Evolutionary conservation across 2,797 vertebrate species (phyloP).

Genomic region (Leptodactylus fallax): DNA sequence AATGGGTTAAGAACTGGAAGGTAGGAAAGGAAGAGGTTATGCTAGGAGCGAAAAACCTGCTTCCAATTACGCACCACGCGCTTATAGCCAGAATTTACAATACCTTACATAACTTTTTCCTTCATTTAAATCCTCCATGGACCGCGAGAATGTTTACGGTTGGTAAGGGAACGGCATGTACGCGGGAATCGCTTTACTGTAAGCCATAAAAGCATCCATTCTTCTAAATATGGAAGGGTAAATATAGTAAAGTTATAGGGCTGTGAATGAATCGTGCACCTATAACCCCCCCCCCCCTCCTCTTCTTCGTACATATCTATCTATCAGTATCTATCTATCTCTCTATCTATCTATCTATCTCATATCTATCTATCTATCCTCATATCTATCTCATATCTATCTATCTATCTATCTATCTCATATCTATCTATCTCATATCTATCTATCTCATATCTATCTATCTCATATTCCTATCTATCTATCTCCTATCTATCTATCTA

Average conservation of each 20-base stretch:
- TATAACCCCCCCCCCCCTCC: too few species aligned
- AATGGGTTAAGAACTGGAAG: slow-evolving; percentile 48
- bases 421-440: too few species aligned
- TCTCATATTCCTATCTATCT: slow-evolving; percentile 16
- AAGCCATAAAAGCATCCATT: not conserved
- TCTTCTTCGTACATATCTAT: too few species aligned
- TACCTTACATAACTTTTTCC: slow-evolving; percentile 62
- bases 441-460: not conserved
- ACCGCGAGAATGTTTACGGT: slow-evolving; percentile 45
- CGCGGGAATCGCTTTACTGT: not conserved
- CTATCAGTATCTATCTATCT: too few species aligned
- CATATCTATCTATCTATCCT: slow-evolving; percentile 1
- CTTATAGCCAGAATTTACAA: slow-evolving; percentile 60
- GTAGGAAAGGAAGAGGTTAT: slow-evolving; percentile 41
- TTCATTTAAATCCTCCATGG: slow-evolving; percentile 59
- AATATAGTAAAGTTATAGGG: not conserved
- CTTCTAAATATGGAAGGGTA: not conserved
- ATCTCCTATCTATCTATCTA: slow-evolving; percentile 14
- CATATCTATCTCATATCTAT: not conserved
- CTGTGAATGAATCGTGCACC: too few species aligned
- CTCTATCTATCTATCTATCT: not conserved
- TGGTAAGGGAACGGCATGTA: slow-evolving; percentile 31
- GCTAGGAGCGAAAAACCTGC: slow-evolving; percentile 37
- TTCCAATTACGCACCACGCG: slow-evolving; percentile 52
- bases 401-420: not conserved